A percentile compares a stretch with the other conserved stretches of the same genome.
Conservation (phyloP, 2,888 invertebrate species). For the Protula sp. region DNA sequence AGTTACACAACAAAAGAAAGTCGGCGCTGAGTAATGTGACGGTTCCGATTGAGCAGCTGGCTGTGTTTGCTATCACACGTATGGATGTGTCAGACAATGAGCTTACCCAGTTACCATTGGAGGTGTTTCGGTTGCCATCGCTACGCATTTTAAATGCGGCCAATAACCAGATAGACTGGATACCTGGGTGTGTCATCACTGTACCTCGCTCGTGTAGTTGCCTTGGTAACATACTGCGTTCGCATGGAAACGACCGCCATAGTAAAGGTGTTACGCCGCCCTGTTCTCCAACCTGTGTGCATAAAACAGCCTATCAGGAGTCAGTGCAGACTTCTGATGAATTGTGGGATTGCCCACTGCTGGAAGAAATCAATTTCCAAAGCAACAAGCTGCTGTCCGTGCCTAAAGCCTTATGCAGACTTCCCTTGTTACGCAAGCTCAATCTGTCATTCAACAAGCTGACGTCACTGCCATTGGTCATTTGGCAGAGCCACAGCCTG, state of each 20-base stretch:
- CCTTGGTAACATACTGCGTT: not conserved
- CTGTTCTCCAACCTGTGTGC: not conserved
- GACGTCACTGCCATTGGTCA: slow-evolving; percentile 70
- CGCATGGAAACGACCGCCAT: not conserved
- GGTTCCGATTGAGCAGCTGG: slow-evolving; percentile 53
- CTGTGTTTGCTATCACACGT: slow-evolving; percentile 85
- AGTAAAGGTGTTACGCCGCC: no score
- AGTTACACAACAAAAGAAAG: slow-evolving; percentile 77
- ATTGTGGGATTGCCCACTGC: slow-evolving; percentile 59
- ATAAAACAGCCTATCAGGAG: not conserved
- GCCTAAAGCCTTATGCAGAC: slow-evolving; percentile 71
- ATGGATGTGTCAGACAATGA: slow-evolving; percentile 84
- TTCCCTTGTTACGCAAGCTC: slow-evolving; percentile 72
- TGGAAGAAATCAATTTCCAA: slow-evolving; percentile 88
- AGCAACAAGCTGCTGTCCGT: slow-evolving; percentile 73
- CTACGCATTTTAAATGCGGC: slow-evolving; percentile 83
- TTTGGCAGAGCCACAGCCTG: slow-evolving; percentile 82
- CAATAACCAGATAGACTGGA: slow-evolving; percentile 65
- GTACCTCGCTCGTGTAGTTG: not conserved
- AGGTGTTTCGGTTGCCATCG: slow-evolving; percentile 68
- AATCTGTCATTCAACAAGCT: slow-evolving; percentile 94
- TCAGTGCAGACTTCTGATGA: not conserved
- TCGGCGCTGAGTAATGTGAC: slow-evolving; percentile 44
- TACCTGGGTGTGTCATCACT: slow-evolving; percentile 51
- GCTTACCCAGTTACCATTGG: slow-evolving; percentile 71